Conservation (phyloP, 2,888 invertebrate genomes). For the Hemithea aestivaria region DNA sequence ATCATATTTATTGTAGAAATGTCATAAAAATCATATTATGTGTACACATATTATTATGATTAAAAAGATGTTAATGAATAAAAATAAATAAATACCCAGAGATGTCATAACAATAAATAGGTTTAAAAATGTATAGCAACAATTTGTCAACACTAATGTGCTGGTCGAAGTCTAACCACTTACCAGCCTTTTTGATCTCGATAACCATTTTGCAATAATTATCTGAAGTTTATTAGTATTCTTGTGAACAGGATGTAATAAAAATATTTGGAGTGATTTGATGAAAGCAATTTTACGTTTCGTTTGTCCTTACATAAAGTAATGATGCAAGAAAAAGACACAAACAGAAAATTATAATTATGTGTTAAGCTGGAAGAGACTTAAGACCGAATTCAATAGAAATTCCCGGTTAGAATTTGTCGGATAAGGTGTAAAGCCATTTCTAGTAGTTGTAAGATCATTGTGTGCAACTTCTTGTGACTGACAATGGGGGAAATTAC, state of each 20-base stretch:
- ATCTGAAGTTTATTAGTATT: constrained; percentile 24
- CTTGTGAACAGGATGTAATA: constrained; percentile 23
- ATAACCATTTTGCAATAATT: constrained; percentile 24
- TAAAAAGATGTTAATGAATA: too few relatives aligned
- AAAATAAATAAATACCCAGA: background rate
- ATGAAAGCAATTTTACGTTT: background rate
- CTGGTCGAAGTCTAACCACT: constrained; percentile 31
- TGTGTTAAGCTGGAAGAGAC: too few relatives aligned
- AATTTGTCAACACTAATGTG: constrained; percentile 44
- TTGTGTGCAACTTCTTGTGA: constrained; percentile 54
- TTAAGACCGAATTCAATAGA: too few relatives aligned
- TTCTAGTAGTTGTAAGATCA: constrained; percentile 11
- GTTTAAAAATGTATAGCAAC: constrained; percentile 32
- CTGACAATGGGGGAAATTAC: constrained; percentile 76
- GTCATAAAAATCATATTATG: too few relatives aligned
- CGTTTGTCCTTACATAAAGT: constrained; percentile 25
- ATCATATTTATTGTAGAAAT: constrained; percentile 29
- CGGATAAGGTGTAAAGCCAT: too few relatives aligned
- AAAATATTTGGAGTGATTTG: background rate
- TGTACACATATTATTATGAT: too few relatives aligned
- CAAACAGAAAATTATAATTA: too few relatives aligned
- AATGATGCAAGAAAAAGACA: too few relatives aligned
- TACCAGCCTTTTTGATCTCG: constrained; percentile 35
- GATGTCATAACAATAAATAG: constrained; percentile 44
- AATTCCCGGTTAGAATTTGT: too few relatives aligned